phyloP scores from a whole-genome alignment of 53 echinoderm and acorn worm genomes.

The Echinarachnius parma region DNA sequence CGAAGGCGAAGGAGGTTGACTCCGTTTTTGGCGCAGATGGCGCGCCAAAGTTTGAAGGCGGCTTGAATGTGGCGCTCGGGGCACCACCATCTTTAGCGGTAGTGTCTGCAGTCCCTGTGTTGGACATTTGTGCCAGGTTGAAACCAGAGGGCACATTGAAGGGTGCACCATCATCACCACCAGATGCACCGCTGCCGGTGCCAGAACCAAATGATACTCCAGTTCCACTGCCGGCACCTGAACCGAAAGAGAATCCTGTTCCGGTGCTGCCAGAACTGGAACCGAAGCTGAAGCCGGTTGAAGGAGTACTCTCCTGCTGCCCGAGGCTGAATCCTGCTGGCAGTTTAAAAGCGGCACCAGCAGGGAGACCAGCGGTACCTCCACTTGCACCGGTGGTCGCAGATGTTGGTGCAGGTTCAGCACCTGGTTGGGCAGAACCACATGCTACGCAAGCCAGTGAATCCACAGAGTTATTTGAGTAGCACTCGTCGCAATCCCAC shows the following conservation, averaged over 20 bases:
- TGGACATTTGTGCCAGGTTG: not conserved
- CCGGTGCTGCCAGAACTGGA: not conserved
- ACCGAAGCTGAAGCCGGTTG: slow-evolving; percentile 17
- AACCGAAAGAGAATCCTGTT: slow-evolving; percentile 10
- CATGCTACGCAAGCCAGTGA: slow-evolving; percentile 63
- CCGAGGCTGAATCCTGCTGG: slow-evolving; percentile 6
- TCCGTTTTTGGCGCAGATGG: not conserved
- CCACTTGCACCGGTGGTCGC: not conserved
- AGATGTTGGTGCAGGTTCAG: slow-evolving; percentile 12
- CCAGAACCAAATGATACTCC: too few relatives aligned
- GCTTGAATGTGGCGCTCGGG: not conserved
- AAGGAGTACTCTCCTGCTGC: too few relatives aligned
- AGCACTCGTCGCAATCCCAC: slow-evolving; percentile 77
- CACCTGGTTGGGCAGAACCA: slow-evolving; percentile 61
- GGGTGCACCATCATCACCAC: not conserved
- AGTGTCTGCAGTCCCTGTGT: not conserved
- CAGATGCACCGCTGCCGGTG: too few relatives aligned
- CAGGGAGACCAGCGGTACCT: not conserved
- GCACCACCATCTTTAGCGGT: slow-evolving; percentile 3
- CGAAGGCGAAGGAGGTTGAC: slow-evolving; percentile 7
- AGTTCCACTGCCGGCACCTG: not conserved
- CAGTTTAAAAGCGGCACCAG: slow-evolving; percentile 7
- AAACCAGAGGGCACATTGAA: slow-evolving; percentile 8
- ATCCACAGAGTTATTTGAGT: slow-evolving; percentile 42
- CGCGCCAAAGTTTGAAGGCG: not conserved